These are phyloP conservation scores for Drosophila tani DNA, from an alignment of 1,140 invertebrate species.

Conservation along the genomic window DNA sequence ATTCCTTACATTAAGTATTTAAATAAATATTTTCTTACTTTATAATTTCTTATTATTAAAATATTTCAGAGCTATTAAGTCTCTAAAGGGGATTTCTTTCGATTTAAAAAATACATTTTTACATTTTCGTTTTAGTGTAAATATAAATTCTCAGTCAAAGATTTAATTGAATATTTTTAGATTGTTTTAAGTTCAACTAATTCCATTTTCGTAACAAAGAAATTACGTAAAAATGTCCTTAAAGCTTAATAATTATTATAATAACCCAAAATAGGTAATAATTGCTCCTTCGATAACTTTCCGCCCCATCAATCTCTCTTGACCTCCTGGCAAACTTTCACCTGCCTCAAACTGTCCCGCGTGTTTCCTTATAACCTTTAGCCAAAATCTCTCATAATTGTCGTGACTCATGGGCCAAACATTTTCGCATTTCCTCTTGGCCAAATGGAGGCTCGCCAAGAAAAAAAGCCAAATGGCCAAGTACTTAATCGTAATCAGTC, in stretches of 20 bases:
- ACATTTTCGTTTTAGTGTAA: not conserved
- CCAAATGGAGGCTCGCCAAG: constrained; percentile 55
- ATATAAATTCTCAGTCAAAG: no score
- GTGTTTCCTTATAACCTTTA: constrained; percentile 17
- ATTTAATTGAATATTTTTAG: not conserved
- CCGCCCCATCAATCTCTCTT: constrained; percentile 24
- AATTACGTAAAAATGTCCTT: not conserved
- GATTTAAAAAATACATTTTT: not conserved
- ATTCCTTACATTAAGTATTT: no score
- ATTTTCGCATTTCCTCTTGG: constrained; percentile 33
- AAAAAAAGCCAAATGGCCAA: constrained; percentile 29
- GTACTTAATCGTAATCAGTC: constrained; percentile 62
- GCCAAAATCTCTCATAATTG: not conserved
- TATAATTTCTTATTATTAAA: no score
- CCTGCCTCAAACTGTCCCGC: constrained; percentile 17
- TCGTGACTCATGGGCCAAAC: constrained; percentile 25
- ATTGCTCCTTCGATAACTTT: constrained; percentile 3
- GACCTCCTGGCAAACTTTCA: constrained; percentile 29
- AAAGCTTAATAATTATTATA: not conserved
- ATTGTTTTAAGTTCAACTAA: no score
- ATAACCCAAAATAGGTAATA: not conserved
- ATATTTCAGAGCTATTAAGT: not conserved
- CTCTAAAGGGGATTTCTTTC: no score
- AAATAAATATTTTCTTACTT: not conserved
- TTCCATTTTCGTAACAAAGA: not conserved